phyloP scores from a whole-genome alignment of 2,888 invertebrate genomes.

The Platypus cylindrus region DNA sequence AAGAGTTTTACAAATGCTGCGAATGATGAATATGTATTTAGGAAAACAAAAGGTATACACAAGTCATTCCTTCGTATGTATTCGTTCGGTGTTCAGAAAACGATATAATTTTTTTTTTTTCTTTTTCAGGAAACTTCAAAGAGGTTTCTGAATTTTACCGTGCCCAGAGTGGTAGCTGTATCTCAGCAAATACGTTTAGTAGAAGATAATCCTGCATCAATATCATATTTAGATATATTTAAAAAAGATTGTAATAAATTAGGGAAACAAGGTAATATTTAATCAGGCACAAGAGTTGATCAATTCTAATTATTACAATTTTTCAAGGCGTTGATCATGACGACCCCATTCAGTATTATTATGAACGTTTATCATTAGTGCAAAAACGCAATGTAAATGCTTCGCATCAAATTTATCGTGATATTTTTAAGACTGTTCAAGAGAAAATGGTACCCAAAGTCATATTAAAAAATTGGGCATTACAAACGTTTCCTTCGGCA shows the following conservation, averaged over 20 bases:
- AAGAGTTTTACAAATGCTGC: slow-evolving; percentile 78
- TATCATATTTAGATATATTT: slow-evolving; percentile 84
- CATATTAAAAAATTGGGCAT: slow-evolving; percentile 81
- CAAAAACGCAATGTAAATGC: slow-evolving; percentile 83
- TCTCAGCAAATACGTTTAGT: slow-evolving; percentile 91
- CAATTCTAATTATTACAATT: slow-evolving; percentile 7
- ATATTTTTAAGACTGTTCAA: slow-evolving; percentile 82
- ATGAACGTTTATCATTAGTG: slow-evolving; percentile 79
- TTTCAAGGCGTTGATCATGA: slow-evolving; percentile 62
- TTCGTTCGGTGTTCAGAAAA: too few relatives aligned
- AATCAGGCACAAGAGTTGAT: too few relatives aligned
- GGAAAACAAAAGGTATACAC: slow-evolving; percentile 69
- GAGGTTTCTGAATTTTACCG: slow-evolving; percentile 83
- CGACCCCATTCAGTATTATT: slow-evolving; percentile 80
- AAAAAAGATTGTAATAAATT: slow-evolving; percentile 66
- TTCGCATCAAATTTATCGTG: slow-evolving; percentile 76
- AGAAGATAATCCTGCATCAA: slow-evolving; percentile 89
- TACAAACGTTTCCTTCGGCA: slow-evolving; percentile 75
- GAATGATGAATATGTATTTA: slow-evolving; percentile 89
- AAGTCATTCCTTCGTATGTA: too few relatives aligned
- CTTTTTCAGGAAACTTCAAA: slow-evolving; percentile 63
- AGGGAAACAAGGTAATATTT: slow-evolving; percentile 21
- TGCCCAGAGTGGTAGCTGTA: slow-evolving; percentile 88
- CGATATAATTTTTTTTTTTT: too few relatives aligned
- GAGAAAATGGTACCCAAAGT: slow-evolving; percentile 75